phyloP scores from a whole-genome alignment of 2,888 invertebrate species.

The Neoitamus cyanurus region DNA sequence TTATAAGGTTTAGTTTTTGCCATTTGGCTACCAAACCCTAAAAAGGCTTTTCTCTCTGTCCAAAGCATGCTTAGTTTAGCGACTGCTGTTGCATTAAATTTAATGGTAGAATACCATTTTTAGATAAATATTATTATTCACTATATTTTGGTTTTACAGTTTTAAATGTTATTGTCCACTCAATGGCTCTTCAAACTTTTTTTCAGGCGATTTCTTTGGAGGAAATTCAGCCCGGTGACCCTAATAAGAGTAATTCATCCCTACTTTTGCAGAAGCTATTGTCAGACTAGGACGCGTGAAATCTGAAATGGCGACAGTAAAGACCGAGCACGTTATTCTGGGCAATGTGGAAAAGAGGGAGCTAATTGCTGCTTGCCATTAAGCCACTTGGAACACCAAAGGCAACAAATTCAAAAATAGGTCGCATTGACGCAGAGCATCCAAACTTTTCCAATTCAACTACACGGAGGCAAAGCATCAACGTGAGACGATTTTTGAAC shows the following conservation, averaged over 20 bases:
- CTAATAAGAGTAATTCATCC: slow-evolving; percentile 68
- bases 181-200: not conserved
- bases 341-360: not conserved
- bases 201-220: slow-evolving; percentile 78
- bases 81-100: not conserved
- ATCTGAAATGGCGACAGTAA: slow-evolving; percentile 19
- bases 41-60: not conserved
- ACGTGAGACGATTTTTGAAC: not conserved
- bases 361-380: not conserved
- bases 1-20: too few species aligned
- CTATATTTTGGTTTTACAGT: not conserved
- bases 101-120: not conserved
- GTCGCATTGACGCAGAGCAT: not conserved
- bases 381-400: not conserved
- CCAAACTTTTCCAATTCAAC: not conserved
- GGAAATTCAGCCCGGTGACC: slow-evolving; percentile 81
- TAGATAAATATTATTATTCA: too few species aligned
- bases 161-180: not conserved
- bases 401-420: not conserved
- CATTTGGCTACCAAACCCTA: too few species aligned
- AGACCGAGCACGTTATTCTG: not conserved
- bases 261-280: slow-evolving; percentile 35
- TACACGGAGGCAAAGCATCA: slow-evolving; percentile 3
- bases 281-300: slow-evolving; percentile 37
- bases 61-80: not conserved